Evolutionary conservation across 2,113 vertebrate species (phyloP), one percentile per base, ranked within the genome.

Genomic region (Tursiops truncatus): DNA sequence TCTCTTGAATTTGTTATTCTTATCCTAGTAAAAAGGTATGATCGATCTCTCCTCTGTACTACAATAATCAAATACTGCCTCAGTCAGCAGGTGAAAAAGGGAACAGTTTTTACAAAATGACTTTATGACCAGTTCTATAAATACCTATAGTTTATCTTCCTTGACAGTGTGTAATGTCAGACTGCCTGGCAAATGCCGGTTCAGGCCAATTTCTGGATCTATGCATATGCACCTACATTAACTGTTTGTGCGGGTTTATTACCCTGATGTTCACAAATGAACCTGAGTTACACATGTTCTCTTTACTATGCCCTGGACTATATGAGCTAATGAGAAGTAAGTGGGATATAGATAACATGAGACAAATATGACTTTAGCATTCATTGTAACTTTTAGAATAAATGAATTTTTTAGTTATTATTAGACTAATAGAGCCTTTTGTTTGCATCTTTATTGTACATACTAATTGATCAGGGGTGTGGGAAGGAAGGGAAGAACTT

Each of bases 1-100:
- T 91, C 33, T 95, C 50, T 63, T 87, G 58, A 89, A 94, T 95
- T 95, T 97, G 76, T 92, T 96, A 96, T 85, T 97, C 97, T 93
- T 94, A 92, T 97, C 82, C 79, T 88, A 73, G 79, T 84, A 77
- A 97, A 92, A 89, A 68, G 9, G 26, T 68, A 25, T 50, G 53
- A 96, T 93, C 1, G 4, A 88, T 96, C 33, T 95, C 53, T 91
- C 13, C 50, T 91, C 65, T 95, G 26, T 62, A 68, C 70, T 47
- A 90, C 4, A 5, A 68, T 91, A 94, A 91, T 96, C 89, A 92
- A 95, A 97, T 97, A 97, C 88, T 88, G 87, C 95, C 68, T 90
- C 47, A 68, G 86, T 97, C 96, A 96, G 91, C 91, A 95, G 68
- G 83, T 92, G 60, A 84, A 67, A 91, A 95, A 95, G 71, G 13